Conservation (phyloP, 2,888 invertebrate species). For the Folsomia candida region DNA sequence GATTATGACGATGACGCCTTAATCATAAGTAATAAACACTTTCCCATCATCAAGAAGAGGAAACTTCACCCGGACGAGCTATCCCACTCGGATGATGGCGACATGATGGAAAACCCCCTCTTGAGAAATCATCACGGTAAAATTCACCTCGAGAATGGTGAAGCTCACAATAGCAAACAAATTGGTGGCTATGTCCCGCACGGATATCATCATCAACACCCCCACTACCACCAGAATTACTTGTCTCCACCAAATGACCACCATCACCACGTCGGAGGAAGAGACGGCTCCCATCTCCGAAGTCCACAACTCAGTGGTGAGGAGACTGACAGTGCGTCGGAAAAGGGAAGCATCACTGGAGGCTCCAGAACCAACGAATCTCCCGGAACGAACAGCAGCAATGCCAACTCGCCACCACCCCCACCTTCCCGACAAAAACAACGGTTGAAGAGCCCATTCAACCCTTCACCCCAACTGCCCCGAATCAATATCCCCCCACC, state of each 20-base stretch:
- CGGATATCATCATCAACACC: no score
- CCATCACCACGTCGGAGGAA: neutral
- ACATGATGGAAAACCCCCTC: no score
- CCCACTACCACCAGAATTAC: no score
- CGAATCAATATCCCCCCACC: constrained; percentile 37
- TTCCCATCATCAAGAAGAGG: constrained; percentile 3
- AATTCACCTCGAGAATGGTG: neutral
- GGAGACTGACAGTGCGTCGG: constrained; percentile 12
- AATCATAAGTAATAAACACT: constrained; percentile 9
- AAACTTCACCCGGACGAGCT: neutral
- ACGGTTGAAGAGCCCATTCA: constrained; percentile 30
- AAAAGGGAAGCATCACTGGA: constrained; percentile 9
- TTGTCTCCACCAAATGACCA: neutral
- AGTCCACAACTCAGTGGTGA: neutral
- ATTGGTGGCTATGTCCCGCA: neutral
- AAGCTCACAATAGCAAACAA: neutral
- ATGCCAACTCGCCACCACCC: neutral
- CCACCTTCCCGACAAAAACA: constrained; percentile 29
- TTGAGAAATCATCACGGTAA: neutral
- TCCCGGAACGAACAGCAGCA: neutral
- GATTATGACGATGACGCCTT: constrained; percentile 6
- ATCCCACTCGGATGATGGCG: neutral
- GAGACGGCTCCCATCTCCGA: neutral
- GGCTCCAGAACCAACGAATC: neutral
- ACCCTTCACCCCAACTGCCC: constrained; percentile 14